These are phyloP conservation scores for Eubasilissa splendida DNA, from an alignment of 2,888 invertebrate genomes.

Conservation along the genomic window DNA sequence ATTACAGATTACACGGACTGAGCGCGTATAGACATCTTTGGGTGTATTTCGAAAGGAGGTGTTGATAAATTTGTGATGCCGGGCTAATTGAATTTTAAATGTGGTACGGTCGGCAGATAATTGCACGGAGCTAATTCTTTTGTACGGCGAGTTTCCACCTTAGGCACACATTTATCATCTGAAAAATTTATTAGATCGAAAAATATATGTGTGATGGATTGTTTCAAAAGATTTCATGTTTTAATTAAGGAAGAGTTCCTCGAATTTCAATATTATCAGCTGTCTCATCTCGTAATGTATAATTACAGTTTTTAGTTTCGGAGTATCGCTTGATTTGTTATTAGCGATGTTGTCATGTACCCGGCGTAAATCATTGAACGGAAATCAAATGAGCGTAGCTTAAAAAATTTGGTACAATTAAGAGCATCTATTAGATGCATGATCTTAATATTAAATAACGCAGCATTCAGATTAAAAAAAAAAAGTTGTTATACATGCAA, in stretches of 20 bases:
- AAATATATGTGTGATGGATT: conserved; percentile 4
- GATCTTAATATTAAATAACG: too few relatives aligned
- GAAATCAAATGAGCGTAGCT: too few relatives aligned
- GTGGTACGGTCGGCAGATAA: conserved; percentile 5
- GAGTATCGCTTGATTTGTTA: too few relatives aligned
- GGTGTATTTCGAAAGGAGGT: conserved; percentile 13
- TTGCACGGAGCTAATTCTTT: conserved; percentile 10
- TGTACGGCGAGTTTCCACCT: not conserved
- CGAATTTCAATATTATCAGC: not conserved
- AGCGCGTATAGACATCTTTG: conserved; percentile 2
- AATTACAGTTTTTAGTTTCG: too few relatives aligned
- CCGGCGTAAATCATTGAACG: too few relatives aligned
- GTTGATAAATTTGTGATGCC: conserved; percentile 24
- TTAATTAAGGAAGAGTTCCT: conserved; percentile 4
- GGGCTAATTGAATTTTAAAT: conserved; percentile 31
- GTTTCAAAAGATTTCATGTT: not conserved
- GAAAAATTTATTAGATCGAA: conserved; percentile 16
- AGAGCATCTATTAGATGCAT: too few relatives aligned
- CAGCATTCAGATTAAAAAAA: too few relatives aligned
- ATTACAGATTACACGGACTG: conserved; percentile 26
- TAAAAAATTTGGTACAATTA: too few relatives aligned
- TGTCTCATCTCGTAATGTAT: too few relatives aligned
- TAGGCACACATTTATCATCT: conserved; percentile 13
- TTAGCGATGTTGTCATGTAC: too few relatives aligned
- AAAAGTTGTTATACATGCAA: too few relatives aligned